A percentile compares a stretch with the other conserved stretches of the same genome.
These are phyloP conservation scores for Rhea pennata DNA, from an alignment of 2,113 vertebrate genomes.

Conservation along the genomic window DNA sequence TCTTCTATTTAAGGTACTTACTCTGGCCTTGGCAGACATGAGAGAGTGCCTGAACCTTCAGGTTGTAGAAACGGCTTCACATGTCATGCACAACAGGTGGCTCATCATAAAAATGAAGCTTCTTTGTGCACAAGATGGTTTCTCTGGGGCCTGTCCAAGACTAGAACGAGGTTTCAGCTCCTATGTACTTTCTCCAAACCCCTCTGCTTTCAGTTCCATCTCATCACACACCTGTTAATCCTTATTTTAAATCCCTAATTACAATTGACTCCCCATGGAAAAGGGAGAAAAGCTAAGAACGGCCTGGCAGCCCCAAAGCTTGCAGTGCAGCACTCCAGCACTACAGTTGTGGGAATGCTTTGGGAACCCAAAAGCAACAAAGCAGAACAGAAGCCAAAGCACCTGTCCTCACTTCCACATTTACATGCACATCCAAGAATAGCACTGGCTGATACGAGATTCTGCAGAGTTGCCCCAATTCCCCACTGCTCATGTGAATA, in stretches of 20 bases:
- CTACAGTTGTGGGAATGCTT: rapidly evolving
- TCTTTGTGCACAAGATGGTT: not conserved
- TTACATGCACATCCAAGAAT: not conserved
- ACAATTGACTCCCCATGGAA: not conserved
- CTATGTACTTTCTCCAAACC: not conserved
- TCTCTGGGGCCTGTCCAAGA: not conserved
- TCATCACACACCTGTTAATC: not conserved
- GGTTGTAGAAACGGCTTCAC: not conserved
- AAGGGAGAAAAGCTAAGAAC: not conserved
- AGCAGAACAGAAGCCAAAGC: not conserved
- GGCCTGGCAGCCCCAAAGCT: not conserved
- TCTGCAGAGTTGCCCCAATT: not conserved
- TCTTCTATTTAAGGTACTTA: not conserved
- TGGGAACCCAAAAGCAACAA: not conserved
- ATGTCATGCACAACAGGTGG: not conserved
- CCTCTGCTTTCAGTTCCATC: not conserved
- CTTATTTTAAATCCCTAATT: not conserved
- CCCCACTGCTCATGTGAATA: not conserved
- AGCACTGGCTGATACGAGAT: not conserved
- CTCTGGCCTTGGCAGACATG: not conserved
- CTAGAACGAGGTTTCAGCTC: not conserved
- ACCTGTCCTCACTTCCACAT: not conserved
- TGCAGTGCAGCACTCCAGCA: not conserved
- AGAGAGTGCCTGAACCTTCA: not conserved
- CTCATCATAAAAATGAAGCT: not conserved